These are phyloP conservation scores for Hippolais icterina DNA, from an alignment of 2,113 vertebrate genomes.

Conservation along the genomic window DNA sequence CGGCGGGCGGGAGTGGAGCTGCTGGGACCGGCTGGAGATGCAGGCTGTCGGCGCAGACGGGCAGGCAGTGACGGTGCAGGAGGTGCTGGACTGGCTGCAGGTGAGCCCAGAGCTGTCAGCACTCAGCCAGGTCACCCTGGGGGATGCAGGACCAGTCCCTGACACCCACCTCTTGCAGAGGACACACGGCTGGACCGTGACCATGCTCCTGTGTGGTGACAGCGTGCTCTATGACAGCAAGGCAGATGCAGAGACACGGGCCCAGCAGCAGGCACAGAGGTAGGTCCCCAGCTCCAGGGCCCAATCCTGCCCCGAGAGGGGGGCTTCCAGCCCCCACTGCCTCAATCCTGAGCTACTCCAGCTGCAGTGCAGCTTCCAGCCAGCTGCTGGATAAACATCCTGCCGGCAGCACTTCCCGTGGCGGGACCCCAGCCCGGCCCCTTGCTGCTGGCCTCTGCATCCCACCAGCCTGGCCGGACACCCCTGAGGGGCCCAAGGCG, in stretches of 20 bases:
- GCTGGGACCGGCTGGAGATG: constrained; percentile 81
- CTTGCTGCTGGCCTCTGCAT: not conserved
- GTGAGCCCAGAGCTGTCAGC: constrained; percentile 11
- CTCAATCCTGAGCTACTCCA: constrained; percentile 39
- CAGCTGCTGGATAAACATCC: constrained; percentile 70
- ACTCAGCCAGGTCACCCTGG: not conserved
- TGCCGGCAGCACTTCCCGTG: constrained; percentile 59
- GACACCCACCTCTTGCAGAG: constrained; percentile 29
- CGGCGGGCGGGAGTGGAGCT: constrained; percentile 73
- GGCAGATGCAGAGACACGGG: not conserved
- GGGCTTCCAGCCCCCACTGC: not conserved
- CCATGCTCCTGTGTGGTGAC: not conserved
- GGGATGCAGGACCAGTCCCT: not conserved
- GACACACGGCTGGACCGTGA: not conserved
- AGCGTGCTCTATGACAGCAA: constrained; percentile 22
- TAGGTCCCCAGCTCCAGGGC: not conserved
- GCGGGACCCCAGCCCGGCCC: not conserved
- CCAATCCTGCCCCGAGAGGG: not conserved
- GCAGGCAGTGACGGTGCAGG: constrained; percentile 82
- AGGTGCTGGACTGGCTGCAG: constrained; percentile 81
- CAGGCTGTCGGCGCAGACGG: constrained; percentile 57
- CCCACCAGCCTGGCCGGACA: not conserved
- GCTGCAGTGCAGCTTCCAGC: constrained; percentile 19
- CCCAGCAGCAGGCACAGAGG: not conserved
- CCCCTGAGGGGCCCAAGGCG: not conserved